These are phyloP conservation scores for Dolichotis patagonum DNA, from an alignment of 2,113 vertebrate genomes.

Conservation along the genomic window DNA sequence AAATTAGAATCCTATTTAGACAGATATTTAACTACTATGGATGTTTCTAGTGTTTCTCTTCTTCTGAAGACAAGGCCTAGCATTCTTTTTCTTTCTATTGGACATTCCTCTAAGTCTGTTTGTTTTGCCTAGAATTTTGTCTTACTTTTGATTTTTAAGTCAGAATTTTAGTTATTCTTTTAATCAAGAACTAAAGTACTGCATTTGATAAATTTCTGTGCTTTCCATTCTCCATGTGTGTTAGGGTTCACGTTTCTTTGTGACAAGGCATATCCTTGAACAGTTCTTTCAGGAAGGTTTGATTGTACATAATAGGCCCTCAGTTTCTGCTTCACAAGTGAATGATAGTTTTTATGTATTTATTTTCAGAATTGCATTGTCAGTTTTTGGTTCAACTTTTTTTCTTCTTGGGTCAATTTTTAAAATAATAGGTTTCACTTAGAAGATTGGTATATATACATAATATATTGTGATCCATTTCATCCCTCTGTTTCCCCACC, in stretches of 20 bases:
- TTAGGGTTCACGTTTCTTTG: not conserved
- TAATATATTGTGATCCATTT: not conserved
- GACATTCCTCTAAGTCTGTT: not conserved
- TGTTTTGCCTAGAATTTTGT: not conserved
- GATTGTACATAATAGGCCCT: not conserved
- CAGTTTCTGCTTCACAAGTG: not conserved
- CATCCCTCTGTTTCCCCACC: not conserved
- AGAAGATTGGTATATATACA: not conserved
- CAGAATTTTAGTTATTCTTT: not conserved
- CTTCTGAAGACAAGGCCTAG: not conserved
- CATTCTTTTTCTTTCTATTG: not conserved
- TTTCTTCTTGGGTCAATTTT: not conserved
- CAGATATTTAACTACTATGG: not conserved
- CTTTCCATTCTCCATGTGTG: not conserved
- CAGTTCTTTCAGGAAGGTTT: conserved; percentile 7
- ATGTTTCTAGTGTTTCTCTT: not conserved
- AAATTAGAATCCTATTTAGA: not conserved
- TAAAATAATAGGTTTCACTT: not conserved
- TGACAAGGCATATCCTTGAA: not conserved
- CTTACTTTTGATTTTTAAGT: not conserved
- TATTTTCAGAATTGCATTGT: conserved; percentile 14
- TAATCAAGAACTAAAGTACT: not conserved
- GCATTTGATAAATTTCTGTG: conserved; percentile 45
- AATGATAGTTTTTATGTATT: conserved; percentile 17
- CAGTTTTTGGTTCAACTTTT: not conserved